Conservation (phyloP, 2,888 invertebrate genomes). For the Leptogaster cylindrica region DNA sequence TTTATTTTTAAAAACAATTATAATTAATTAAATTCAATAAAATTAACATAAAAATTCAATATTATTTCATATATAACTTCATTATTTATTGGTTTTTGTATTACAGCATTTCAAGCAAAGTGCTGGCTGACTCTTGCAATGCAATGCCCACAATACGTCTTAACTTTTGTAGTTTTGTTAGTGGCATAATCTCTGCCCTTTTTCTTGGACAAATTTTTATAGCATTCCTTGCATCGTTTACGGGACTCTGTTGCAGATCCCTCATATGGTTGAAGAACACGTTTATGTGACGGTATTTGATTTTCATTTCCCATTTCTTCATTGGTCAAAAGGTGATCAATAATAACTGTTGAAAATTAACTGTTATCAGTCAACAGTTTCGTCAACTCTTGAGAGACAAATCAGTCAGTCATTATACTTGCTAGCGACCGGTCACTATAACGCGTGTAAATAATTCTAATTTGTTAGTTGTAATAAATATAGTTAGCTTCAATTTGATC, state of each 20-base stretch:
- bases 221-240: constrained; percentile 44
- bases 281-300: constrained; percentile 37
- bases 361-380: too few relatives aligned
- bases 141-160: constrained; percentile 21
- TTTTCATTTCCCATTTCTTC: constrained; percentile 5
- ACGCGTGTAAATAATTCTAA: too few relatives aligned
- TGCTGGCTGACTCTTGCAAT: constrained; percentile 23
- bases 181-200: constrained; percentile 23
- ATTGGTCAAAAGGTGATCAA: constrained; percentile 41
- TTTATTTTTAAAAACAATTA: constrained; percentile 19
- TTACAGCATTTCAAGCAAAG: constrained; percentile 27
- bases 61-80: constrained; percentile 13
- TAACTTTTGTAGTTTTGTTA: constrained; percentile 35
- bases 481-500: too few relatives aligned
- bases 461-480: too few relatives aligned
- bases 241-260: constrained; percentile 44
- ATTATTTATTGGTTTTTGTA: constrained; percentile 21
- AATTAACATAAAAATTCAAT: constrained; percentile 23
- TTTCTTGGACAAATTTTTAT: constrained; percentile 44
- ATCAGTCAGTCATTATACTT: too few relatives aligned
- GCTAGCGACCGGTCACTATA: too few relatives aligned
- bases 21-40: constrained; percentile 15
- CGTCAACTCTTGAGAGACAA: too few relatives aligned
- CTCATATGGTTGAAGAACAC: constrained; percentile 44
- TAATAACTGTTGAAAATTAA: too few relatives aligned